Percentiles rank a stretch among this genome's conserved stretches.
phyloP scores from a whole-genome alignment of 1,140 invertebrate genomes.

The Bombus ignitus region DNA sequence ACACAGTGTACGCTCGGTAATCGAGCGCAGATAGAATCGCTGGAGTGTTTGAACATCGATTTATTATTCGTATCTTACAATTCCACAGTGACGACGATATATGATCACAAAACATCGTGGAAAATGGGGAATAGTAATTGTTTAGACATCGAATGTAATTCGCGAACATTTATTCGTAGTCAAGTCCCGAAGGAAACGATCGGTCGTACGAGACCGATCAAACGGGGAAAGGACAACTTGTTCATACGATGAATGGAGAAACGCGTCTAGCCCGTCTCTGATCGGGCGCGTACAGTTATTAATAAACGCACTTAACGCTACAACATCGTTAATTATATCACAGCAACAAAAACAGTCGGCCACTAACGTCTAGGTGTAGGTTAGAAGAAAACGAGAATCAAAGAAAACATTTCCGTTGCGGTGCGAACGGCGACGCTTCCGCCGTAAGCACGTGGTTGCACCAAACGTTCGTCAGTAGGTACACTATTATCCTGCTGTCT shows the following conservation, averaged over 20 bases:
- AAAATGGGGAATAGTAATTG: slow-evolving; percentile 23
- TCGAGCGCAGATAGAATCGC: slow-evolving; percentile 36
- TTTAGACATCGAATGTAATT: slow-evolving; percentile 44
- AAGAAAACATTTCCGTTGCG: slow-evolving; percentile 14
- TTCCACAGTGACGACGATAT: slow-evolving; percentile 63
- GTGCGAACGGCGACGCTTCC: slow-evolving; percentile 24
- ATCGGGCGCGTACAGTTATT: slow-evolving; percentile 1
- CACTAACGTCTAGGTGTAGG: slow-evolving; percentile 55
- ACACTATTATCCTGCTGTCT: neutral
- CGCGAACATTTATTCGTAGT: slow-evolving; percentile 27
- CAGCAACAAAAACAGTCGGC: slow-evolving; percentile 69
- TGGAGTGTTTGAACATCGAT: slow-evolving; percentile 65
- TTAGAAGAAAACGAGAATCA: slow-evolving; percentile 5
- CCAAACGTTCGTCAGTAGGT: neutral
- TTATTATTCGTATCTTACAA: slow-evolving; percentile 68
- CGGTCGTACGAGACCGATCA: neutral
- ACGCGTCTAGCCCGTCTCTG: neutral
- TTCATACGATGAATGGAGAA: no score
- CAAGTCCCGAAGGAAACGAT: neutral
- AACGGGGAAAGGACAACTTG: neutral
- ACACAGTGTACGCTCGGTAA: no score
- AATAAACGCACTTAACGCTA: slow-evolving; percentile 52
- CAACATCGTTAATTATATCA: slow-evolving; percentile 56
- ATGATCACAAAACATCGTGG: slow-evolving; percentile 61
- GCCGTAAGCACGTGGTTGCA: no score